Evolutionary conservation across 1,140 invertebrate species (phyloP), one percentile per base, ranked within the genome.

Genomic region (Luehdorfia chinensis): DNA sequence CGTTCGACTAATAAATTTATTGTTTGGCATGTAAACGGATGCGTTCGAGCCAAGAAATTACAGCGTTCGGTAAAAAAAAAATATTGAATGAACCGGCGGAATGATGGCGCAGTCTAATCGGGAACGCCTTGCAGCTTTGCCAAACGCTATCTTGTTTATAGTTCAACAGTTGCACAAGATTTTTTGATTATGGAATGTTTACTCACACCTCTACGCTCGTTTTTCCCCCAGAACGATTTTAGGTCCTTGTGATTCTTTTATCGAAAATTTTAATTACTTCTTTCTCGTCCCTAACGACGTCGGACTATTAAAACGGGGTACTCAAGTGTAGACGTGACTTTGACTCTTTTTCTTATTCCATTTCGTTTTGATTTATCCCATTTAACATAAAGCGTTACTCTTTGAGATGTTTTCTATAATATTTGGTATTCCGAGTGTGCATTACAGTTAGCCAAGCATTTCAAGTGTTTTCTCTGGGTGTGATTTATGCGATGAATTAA

Each of bases 1-100:
- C 78, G 68, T 68, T 71, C 61, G 74, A 66, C 80, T 81, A 85
- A 85, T 84, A 84, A 84, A 84, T 86, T 84, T 86, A 86, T 86
- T 84, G 81, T 86, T 86, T 86, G 81, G 81, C 81, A 81, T 86
- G 81, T 84, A 84, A 84, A 84, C 79, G 79, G 79, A 86, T 80
- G 83, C 76, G 83, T 86, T 80, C 71, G 83, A 78, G 83, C 83
- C 83, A 86, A 86, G 79, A 86, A 86, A 86, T 84, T 84, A 84
- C 83, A 79, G 65, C 70, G 81, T 85, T 85, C 73, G 75, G 79
- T 74, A 70, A 75, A 31, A 85, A 85, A 75, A 85, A 74, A 86
- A 77, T 83, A 83, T 86, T 86, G 79, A 83, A 86, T 84, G 79
- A 84, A 83, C n/a, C 59, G 67, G 50, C 62, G 73, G 76, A 78